phyloP scores from a whole-genome alignment of 1,140 invertebrate species.

The Potamilus streckersoni region DNA sequence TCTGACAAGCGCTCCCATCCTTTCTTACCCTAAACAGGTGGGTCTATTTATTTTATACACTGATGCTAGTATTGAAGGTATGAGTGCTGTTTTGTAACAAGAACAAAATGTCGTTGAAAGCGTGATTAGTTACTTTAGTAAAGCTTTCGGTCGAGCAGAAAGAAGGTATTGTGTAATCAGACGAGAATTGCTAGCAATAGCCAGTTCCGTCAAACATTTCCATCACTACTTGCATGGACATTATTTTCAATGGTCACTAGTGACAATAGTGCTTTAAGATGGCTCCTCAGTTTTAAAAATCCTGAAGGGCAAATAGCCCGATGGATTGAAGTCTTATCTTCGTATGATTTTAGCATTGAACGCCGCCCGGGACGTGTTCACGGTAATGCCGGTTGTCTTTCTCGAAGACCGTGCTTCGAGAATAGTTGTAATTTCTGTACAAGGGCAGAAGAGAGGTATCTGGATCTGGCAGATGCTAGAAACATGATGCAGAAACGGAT shows the following conservation, averaged over 20 bases:
- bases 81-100: slow-evolving; percentile 5
- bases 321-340: slow-evolving; percentile 7
- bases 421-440: no score
- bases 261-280: no score
- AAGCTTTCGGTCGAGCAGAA: background rate
- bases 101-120: slow-evolving; percentile 7
- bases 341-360: slow-evolving; percentile 8
- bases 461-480: no score
- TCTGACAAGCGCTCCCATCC: slow-evolving; percentile 12
- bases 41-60: slow-evolving; percentile 16
- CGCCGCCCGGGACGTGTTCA: background rate
- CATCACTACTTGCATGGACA: slow-evolving; percentile 1
- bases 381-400: no score
- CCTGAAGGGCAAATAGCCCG: background rate
- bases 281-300: no score
- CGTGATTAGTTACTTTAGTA: slow-evolving; percentile 7
- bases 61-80: slow-evolving; percentile 13
- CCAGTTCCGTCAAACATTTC: slow-evolving; percentile 5
- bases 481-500: background rate
- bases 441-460: no score
- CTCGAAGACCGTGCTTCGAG: no score
- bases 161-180: slow-evolving; percentile 14
- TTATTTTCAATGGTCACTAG: no score
- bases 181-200: slow-evolving; percentile 3
- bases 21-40: slow-evolving; percentile 17